Evolutionary conservation across 1,140 invertebrate species (phyloP), one percentile per base, ranked within the genome.

Genomic region (Pogonus chalceus): DNA sequence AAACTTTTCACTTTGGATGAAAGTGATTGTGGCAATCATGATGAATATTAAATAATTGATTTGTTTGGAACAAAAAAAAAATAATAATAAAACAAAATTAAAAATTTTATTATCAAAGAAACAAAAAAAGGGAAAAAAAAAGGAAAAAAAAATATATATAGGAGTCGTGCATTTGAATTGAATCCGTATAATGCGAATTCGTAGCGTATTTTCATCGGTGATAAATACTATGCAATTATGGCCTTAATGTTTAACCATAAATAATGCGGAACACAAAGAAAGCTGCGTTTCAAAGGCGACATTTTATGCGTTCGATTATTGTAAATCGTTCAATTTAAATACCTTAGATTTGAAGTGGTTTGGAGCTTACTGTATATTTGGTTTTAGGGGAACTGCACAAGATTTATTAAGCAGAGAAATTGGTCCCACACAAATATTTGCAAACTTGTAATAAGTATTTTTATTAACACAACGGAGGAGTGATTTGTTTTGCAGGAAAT

Each of bases 321-420:
- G 37, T 43, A 43, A 43, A 43, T 43, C 37, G 37, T 3, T 43
- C 18, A 16, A 18, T 43, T 43, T 43, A 43, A 43, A 43, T 43
- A 12, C 7, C 14, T 4, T 14, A 31, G 26, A 31, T 31, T 31
- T 31, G 7, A 14, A 31, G 26, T 31, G 26, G 7, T n/a, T n/a
- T n/a, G n/a, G n/a, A n/a, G n/a, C n/a, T n/a, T 4, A 31, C 14
- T 31, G 26, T 14, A 7, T 31, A 31, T 31, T 31, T 31, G 26
- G 4, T 31, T 14, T 4, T 7, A 7, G 26, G 26, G 26, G 26
- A 14, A 31, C n/a, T n/a, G 26, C 7, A 4, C 26, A 7, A 14
- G 26, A 31, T 31, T 31, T 31, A 31, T 31, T 31, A 31, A 14
- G n/a, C n/a, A n/a, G n/a, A n/a, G n/a, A n/a, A n/a, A n/a, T n/a